These are phyloP conservation scores for Rhinoraja longicauda DNA, from an alignment of 2,797 vertebrate species.

Conservation along the genomic window DNA sequence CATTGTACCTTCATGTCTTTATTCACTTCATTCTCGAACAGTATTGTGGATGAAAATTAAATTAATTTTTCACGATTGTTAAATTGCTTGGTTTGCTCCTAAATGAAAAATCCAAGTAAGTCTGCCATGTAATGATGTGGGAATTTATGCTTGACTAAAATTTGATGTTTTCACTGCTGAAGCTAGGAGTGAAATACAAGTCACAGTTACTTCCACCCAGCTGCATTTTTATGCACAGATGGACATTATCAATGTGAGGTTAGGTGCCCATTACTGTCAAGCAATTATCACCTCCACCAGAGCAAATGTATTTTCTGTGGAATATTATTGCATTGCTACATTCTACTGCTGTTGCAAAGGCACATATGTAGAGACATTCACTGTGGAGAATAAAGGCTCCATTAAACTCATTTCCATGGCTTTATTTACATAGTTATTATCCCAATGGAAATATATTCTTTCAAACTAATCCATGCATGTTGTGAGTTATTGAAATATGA, in stretches of 20 bases:
- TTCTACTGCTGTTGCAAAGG: not conserved
- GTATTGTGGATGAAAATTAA: not conserved
- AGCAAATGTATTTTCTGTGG: not conserved
- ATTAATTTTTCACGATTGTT: not conserved
- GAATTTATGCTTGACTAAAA: not conserved
- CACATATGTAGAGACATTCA: not conserved
- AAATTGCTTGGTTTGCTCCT: not conserved
- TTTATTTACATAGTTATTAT: conserved; percentile 16
- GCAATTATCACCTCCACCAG: not conserved
- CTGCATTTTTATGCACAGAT: not conserved
- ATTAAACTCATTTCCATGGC: not conserved
- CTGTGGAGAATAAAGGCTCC: not conserved
- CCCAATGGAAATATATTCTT: conserved; percentile 13
- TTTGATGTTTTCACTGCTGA: not conserved
- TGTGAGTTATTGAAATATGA: not conserved
- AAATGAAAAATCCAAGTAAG: not conserved
- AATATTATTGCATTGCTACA: not conserved
- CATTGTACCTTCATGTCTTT: not conserved
- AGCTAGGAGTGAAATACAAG: not conserved
- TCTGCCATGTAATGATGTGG: not conserved
- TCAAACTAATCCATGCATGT: not conserved
- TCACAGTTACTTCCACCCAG: not conserved
- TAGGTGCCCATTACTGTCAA: not conserved
- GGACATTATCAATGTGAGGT: not conserved
- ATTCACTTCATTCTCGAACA: not conserved